Evolutionary conservation across 2,888 invertebrate genomes (phyloP), one percentile per base, ranked within the genome.

Genomic region (Epirrita christyi): DNA sequence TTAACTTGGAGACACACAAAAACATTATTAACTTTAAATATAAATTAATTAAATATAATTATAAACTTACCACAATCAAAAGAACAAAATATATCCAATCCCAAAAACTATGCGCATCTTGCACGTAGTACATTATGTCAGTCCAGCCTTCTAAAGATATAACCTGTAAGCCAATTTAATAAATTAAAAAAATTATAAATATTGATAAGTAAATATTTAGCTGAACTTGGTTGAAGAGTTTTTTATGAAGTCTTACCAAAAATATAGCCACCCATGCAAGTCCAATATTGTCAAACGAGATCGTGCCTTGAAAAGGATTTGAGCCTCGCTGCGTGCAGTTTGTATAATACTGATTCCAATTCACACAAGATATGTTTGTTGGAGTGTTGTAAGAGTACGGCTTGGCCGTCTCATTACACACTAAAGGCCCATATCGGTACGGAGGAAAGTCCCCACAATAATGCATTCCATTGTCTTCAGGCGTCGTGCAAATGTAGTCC

Each of bases 241-340:
- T 21, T 50, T 43, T 10, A 32, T 4, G 0, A 21, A 28, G 21
- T 42, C 95, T 96, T 93, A 99, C 99, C 94, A 99, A 94, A 93
- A 99, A 99, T 88, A 99, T 99, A 69, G 99, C 99, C 66, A 99
- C 99, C 99, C 99, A 99, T 21, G 99, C 99, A 75, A 99, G 95
- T 67, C 99, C 99, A 77, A 99, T 99, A 91, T 99, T 99, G 92
- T 99, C 99, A 88, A 99, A 99, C 38, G 98, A 98, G 79, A 99
- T 99, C 56, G 99, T 98, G 61, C 99, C 99, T 91, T 98, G 98
- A 88, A 99, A 99, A 10, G 99, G 99, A 93, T 99, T 99, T 75
- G 96, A 95, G 52, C 97, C 98, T 70, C 97, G 96, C 64, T 98
- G 96, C 62, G 96, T 95, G 90, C 99, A 99, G 77, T 96, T 96